phyloP scores from a whole-genome alignment of 1,140 invertebrate genomes.

The Brachionus plicatilis region DNA sequence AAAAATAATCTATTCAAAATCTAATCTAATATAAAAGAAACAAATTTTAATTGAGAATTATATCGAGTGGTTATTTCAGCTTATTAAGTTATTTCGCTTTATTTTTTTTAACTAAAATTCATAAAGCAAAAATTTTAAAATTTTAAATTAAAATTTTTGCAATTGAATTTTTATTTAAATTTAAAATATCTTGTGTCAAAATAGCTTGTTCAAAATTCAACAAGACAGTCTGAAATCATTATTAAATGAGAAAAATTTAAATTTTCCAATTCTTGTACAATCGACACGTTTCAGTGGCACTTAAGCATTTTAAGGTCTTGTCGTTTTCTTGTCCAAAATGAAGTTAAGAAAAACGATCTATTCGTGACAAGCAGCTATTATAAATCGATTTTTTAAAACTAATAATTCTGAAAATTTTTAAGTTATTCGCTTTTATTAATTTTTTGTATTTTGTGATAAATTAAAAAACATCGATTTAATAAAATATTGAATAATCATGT shows the following conservation, averaged over 20 bases:
- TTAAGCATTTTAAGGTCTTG: neutral
- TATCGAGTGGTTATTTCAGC: neutral
- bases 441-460: neutral
- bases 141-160: neutral
- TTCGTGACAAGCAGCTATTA: constrained; percentile 19
- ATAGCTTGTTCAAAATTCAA: neutral
- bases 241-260: neutral
- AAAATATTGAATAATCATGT: neutral
- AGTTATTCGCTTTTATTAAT: neutral
- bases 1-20: neutral
- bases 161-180: neutral
- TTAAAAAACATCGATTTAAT: neutral
- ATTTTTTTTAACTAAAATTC: neutral
- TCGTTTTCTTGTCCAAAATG: neutral
- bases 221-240: neutral
- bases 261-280: constrained; percentile 28
- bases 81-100: neutral
- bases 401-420: neutral
- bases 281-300: constrained; percentile 13
- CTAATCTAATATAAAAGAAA: neutral
- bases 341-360: neutral
- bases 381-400: neutral
- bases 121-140: neutral
- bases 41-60: neutral
- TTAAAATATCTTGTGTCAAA: neutral